Evolutionary conservation across 2,888 invertebrate genomes (phyloP).

Genomic region (Lasioglossum leucozonium): DNA sequence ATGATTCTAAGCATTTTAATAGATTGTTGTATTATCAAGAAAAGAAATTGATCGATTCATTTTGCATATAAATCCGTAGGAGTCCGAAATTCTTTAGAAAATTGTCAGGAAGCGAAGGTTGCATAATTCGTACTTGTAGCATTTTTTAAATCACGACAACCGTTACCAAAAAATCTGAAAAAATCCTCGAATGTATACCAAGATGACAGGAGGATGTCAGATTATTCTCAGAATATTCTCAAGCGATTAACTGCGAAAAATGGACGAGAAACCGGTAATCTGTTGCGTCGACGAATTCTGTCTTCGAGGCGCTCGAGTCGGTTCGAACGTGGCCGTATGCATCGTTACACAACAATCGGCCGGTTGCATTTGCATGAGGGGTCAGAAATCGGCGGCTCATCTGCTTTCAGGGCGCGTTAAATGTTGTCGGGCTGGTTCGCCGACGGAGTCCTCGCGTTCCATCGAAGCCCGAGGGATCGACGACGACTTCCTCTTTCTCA

Average conservation of each 20-base stretch:
- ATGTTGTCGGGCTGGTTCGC: conserved; percentile 33
- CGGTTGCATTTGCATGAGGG: background rate
- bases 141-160: too few species aligned
- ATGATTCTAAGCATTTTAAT: too few species aligned
- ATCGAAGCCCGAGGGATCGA: conserved; percentile 30
- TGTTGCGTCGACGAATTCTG: background rate
- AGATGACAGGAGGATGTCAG: background rate
- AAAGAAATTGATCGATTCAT: too few species aligned
- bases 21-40: too few species aligned
- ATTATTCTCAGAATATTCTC: background rate
- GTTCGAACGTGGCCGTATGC: background rate
- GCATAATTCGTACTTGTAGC: background rate
- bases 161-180: background rate
- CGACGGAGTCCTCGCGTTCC: conserved; percentile 37
- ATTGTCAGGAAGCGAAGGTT: background rate
- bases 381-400: conserved; percentile 29
- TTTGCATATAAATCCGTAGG: too few species aligned
- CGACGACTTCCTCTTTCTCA: conserved; percentile 61
- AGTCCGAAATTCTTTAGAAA: background rate
- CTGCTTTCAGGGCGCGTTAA: conserved; percentile 41
- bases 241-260: background rate
- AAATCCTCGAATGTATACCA: background rate
- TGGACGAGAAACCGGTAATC: too few species aligned
- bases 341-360: background rate
- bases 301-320: background rate